Evolutionary conservation across 92 coral and sea anemone genomes (phyloP).

Genomic region (Parazoanthus darwini): DNA sequence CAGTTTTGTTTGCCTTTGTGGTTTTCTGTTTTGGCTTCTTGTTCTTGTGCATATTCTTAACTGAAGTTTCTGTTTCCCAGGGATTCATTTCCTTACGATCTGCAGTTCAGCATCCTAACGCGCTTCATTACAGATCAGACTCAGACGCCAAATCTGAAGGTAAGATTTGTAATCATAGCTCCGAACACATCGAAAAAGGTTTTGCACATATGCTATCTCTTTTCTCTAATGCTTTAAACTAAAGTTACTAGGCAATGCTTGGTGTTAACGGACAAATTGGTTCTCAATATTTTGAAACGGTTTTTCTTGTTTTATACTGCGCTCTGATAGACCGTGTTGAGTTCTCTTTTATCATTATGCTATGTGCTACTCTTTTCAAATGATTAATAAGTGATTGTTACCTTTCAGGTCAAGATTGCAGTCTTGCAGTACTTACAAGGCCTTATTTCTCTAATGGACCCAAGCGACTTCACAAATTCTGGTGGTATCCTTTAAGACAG

Average conservation of each 20-base stretch:
- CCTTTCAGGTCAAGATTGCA: constrained; percentile 84
- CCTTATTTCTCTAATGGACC: constrained; percentile 94
- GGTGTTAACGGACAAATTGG: too few species aligned
- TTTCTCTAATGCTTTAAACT: too few species aligned
- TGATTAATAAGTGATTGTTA: not conserved
- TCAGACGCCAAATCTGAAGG: constrained; percentile 97
- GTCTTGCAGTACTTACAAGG: constrained; percentile 96
- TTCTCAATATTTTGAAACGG: too few species aligned
- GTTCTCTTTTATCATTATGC: not conserved
- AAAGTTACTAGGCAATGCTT: too few species aligned
- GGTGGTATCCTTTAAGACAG: constrained; percentile 83
- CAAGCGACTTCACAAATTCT: constrained; percentile 96
- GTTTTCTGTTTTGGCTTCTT: not conserved
- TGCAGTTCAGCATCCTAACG: constrained; percentile 91
- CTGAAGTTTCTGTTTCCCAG: constrained; percentile 42
- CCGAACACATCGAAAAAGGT: too few species aligned
- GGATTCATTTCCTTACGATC: constrained; percentile 96
- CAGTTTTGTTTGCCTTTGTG: not conserved
- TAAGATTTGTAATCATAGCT: constrained; percentile 10
- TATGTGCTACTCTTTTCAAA: not conserved
- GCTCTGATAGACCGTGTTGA: not conserved
- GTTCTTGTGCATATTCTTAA: not conserved
- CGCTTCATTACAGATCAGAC: constrained; percentile 97
- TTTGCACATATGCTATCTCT: too few species aligned
- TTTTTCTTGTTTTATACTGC: too few species aligned